A percentile compares a stretch with the other conserved stretches of the same genome.
Evolutionary conservation across 2,888 invertebrate genomes (phyloP).

Genomic region (Drosophila kuntzei): DNA sequence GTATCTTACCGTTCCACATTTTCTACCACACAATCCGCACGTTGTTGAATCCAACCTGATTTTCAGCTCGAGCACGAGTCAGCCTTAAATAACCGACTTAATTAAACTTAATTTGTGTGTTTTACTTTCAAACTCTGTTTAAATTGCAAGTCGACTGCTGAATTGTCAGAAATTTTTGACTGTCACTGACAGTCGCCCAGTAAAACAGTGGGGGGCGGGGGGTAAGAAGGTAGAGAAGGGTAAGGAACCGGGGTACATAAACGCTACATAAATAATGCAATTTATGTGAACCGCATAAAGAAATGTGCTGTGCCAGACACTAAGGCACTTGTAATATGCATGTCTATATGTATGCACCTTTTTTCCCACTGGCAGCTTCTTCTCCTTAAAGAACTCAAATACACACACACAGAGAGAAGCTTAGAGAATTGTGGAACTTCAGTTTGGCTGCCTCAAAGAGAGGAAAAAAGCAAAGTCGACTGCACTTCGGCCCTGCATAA

Average conservation of each 20-base stretch:
- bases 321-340: conserved; percentile 77
- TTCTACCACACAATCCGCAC: conserved; percentile 25
- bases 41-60: conserved; percentile 40
- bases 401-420: conserved; percentile 6
- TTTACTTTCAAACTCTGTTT: conserved; percentile 21
- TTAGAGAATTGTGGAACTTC: conserved; percentile 17
- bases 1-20: conserved; percentile 41
- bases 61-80: conserved; percentile 22
- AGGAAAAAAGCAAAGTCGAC: conserved; percentile 24
- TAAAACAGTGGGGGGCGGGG: not conserved
- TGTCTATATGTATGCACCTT: conserved; percentile 38
- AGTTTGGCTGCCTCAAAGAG: conserved; percentile 35
- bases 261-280: conserved; percentile 77
- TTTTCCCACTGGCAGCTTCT: conserved; percentile 34
- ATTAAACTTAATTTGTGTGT: conserved; percentile 74
- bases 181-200: conserved; percentile 49
- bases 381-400: conserved; percentile 25
- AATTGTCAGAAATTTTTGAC: conserved; percentile 55
- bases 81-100: conserved; percentile 63
- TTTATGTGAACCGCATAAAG: conserved; percentile 75
- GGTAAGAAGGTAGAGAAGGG: not conserved
- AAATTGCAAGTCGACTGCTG: conserved; percentile 39
- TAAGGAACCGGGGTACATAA: conserved; percentile 44
- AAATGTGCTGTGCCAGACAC: conserved; percentile 75
- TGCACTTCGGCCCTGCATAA: conserved; percentile 38